Evolutionary conservation across 1,140 invertebrate species (phyloP), one percentile per base, ranked within the genome.

Genomic region (Drosophila malerkotliana): DNA sequence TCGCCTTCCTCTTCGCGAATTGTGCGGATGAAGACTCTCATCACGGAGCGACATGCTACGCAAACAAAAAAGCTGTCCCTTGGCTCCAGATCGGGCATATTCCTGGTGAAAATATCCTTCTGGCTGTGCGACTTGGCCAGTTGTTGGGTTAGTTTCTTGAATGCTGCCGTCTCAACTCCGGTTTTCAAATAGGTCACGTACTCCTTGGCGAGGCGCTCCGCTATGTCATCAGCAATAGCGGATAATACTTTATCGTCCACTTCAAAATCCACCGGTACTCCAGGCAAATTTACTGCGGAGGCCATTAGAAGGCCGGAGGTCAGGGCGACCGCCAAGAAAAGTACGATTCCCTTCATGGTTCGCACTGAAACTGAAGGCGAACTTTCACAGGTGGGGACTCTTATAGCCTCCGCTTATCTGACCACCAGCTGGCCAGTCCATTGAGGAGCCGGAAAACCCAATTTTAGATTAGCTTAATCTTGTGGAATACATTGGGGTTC

Each of bases 41-140:
- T 77, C 5, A 92, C 58, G 26, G 93, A 92, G 0, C 92, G 92
- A 56, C 94, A 95, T 52, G 93, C 67, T 9, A 93, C 88, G 58
- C 94, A 95, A 9, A 93, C 90, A 1, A 93, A 54, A 44, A 91
- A 87, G 30, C 66, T 72, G 39, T 91, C 90, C 7, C 69, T 39
- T 0, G 69, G 41, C 30, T 79, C 72, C 28, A 91, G 53, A 4
- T 91, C 90, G 2, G 71, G 34, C 51, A 88, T 41, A 24, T 85
- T 73, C 32, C 63, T 72, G 18, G 85, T 91, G 52, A 91, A 90
- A n/a, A 91, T 85, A 15, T 91, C 83, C 72, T 89, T 91, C 47
- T 80, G 67, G 30, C 68, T 87, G 15, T 91, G 90, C 5, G 73
- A 74, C 26, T 83, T 78, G 7, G 80, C 83, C 54, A 91, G 55